Evolutionary conservation across 2,113 vertebrate genomes (phyloP).

Genomic region (Pelvicachromis taeniatus): DNA sequence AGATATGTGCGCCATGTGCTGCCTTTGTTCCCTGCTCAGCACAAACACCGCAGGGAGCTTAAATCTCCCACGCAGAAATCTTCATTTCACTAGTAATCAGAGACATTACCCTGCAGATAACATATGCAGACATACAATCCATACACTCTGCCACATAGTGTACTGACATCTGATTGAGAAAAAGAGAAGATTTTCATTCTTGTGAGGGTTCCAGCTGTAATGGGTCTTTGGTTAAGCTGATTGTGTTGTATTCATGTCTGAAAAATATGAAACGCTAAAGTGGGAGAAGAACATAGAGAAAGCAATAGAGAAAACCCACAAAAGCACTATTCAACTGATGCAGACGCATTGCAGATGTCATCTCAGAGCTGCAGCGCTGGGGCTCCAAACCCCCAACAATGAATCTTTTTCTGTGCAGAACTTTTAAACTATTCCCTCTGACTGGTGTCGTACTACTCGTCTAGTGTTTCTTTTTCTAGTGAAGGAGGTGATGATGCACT

Average conservation of each 20-base stretch:
- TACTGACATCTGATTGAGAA: background rate
- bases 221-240: background rate
- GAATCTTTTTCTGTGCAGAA: background rate
- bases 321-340: background rate
- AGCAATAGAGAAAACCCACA: background rate
- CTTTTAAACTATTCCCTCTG: constrained; percentile 24
- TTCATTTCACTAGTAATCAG: background rate
- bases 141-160: background rate
- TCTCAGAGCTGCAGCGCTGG: background rate
- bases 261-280: background rate
- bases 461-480: background rate
- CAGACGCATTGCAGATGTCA: constrained; percentile 13
- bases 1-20: background rate
- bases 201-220: background rate
- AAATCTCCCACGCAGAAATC: constrained; percentile 38
- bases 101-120: background rate
- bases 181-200: background rate
- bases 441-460: background rate
- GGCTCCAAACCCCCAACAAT: background rate
- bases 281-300: background rate
- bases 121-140: background rate
- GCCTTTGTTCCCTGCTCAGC: constrained; percentile 11
- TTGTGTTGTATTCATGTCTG: background rate
- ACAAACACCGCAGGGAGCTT: constrained; percentile 15
- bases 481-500: background rate